Conservation (phyloP, 2,113 vertebrate genomes). For the Anser cygnoides region DNA sequence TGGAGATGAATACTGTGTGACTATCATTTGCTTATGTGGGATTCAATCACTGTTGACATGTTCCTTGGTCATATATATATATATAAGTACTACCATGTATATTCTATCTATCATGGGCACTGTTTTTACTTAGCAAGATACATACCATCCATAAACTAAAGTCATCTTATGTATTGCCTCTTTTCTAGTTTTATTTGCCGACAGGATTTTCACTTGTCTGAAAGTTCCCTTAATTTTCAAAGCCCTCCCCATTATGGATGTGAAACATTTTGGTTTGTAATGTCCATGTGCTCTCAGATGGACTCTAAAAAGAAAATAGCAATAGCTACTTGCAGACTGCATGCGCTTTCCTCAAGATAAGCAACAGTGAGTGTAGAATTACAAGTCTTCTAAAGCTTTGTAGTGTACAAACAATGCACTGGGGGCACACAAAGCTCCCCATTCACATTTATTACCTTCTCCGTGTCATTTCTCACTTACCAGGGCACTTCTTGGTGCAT, state of each 20-base stretch:
- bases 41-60: not conserved
- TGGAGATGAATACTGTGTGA: not conserved
- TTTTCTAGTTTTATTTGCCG: not conserved
- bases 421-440: conserved; percentile 44
- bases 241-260: not conserved
- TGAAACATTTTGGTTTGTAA: not conserved
- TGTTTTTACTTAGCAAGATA: not conserved
- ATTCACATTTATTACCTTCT: conserved; percentile 49
- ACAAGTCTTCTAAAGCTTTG: conserved; percentile 42
- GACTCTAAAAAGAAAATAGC: conserved; percentile 28
- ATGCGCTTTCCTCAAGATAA: conserved; percentile 15
- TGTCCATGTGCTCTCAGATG: not conserved
- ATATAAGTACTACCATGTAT: not conserved
- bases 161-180: not conserved
- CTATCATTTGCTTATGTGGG: not conserved
- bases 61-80: not conserved
- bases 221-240: not conserved
- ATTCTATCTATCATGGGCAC: not conserved
- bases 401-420: conserved; percentile 30
- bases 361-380: conserved; percentile 54
- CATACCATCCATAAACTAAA: not conserved
- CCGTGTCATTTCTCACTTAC: conserved; percentile 46
- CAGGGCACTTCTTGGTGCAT: not conserved
- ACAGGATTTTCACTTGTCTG: not conserved
- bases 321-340: not conserved